A percentile compares a stretch with the other conserved stretches of the same genome.
These are phyloP conservation scores for Chrysolina oricalcia DNA, from an alignment of 2,888 invertebrate genomes.

Conservation along the genomic window DNA sequence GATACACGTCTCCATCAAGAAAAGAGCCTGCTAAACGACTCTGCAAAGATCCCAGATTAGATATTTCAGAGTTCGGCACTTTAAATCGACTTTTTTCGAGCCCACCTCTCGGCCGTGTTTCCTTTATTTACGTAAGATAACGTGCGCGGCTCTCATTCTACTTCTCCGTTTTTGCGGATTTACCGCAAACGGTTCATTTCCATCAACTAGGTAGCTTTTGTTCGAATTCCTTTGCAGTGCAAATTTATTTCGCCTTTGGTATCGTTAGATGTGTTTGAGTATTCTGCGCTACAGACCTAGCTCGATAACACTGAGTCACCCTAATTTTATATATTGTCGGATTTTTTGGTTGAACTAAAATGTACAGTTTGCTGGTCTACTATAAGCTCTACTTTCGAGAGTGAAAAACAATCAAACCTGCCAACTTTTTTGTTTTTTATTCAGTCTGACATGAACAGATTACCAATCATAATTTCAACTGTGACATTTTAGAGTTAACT, in stretches of 20 bases:
- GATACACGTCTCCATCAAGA: constrained; percentile 64
- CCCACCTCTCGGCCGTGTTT: constrained; percentile 51
- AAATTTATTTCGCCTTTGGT: constrained; percentile 42
- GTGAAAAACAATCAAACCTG: too few relatives aligned
- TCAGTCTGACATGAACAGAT: too few relatives aligned
- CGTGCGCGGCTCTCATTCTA: constrained; percentile 41
- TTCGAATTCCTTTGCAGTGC: constrained; percentile 39
- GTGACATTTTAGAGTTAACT: too few relatives aligned
- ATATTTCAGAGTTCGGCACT: constrained; percentile 62
- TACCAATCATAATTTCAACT: too few relatives aligned
- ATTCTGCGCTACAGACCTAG: constrained; percentile 11
- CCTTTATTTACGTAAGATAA: constrained; percentile 53
- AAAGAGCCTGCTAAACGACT: constrained; percentile 66
- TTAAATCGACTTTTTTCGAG: constrained; percentile 69
- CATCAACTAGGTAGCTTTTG: constrained; percentile 47
- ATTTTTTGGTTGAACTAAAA: background rate
- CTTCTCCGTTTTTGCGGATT: constrained; percentile 44
- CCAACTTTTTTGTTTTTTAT: too few relatives aligned
- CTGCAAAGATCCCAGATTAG: constrained; percentile 70
- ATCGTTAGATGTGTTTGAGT: constrained; percentile 25
- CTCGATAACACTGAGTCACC: background rate
- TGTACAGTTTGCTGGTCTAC: too few relatives aligned
- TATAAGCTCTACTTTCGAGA: too few relatives aligned
- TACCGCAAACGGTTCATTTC: constrained; percentile 52
- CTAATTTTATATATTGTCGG: background rate